Conservation (phyloP, 2,113 vertebrate genomes). For the Halichoeres trimaculatus region DNA sequence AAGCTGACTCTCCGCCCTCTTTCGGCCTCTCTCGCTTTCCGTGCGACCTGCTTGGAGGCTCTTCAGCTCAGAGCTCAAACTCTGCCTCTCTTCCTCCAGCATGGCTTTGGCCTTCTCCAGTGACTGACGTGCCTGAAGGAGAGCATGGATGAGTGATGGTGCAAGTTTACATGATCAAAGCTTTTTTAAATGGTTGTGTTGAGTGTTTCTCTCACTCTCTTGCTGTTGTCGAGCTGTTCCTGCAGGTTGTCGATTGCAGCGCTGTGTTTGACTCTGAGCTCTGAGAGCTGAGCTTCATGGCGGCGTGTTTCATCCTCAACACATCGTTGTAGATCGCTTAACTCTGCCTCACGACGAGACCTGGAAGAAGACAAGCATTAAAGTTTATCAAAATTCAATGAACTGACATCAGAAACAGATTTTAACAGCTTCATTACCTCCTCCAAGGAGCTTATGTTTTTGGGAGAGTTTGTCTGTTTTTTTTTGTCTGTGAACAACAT, state of each 20-base stretch:
- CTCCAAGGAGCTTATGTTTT: too few species aligned
- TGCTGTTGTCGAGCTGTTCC: conserved; percentile 91
- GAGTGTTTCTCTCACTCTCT: conserved; percentile 83
- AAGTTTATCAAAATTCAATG: background rate
- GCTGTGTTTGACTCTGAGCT: conserved; percentile 88
- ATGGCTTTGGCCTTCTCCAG: conserved; percentile 88
- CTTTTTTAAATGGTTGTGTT: background rate
- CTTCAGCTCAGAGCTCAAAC: conserved; percentile 84
- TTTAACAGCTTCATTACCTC: too few species aligned
- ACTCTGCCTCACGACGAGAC: conserved; percentile 90
- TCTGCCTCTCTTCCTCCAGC: conserved; percentile 85
- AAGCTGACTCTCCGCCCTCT: conserved; percentile 86
- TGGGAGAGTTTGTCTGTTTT: too few species aligned
- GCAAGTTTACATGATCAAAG: background rate
- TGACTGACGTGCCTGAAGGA: conserved; percentile 81
- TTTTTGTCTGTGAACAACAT: too few species aligned
- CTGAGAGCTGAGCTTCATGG: conserved; percentile 88
- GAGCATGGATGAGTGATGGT: background rate
- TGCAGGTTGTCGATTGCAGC: conserved; percentile 85
- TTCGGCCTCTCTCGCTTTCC: conserved; percentile 88
- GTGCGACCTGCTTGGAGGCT: conserved; percentile 82
- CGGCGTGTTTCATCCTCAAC: conserved; percentile 88
- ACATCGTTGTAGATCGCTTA: conserved; percentile 87
- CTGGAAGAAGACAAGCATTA: conserved; percentile 60
- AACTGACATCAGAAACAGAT: too few species aligned